phyloP scores from a whole-genome alignment of 2,888 invertebrate genomes.

The Dolichomitus sp. region DNA sequence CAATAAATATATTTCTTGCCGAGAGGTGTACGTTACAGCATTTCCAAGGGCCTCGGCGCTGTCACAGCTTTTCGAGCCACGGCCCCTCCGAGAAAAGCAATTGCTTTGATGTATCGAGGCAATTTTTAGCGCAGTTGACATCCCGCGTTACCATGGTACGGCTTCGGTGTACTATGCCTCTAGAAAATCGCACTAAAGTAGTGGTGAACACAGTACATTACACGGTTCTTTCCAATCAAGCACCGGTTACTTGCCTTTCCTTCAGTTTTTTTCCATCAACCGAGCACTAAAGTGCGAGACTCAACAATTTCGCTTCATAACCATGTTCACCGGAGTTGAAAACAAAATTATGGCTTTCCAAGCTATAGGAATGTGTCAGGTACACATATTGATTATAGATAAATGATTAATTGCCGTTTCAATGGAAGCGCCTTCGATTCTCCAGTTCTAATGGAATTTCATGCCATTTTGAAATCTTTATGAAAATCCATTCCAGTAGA shows the following conservation, averaged over 20 bases:
- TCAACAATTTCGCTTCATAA: constrained; percentile 30
- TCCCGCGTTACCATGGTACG: constrained; percentile 24
- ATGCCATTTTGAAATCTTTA: too few relatives aligned
- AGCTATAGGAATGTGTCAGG: background rate
- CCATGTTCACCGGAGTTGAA: constrained; percentile 10
- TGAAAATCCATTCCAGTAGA: too few relatives aligned
- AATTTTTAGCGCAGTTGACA: constrained; percentile 65
- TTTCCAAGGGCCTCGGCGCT: constrained; percentile 37
- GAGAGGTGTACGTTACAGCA: background rate
- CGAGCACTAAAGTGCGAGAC: constrained; percentile 14
- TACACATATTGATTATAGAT: background rate
- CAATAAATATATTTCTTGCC: constrained; percentile 40
- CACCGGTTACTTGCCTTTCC: constrained; percentile 25
- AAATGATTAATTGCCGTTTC: background rate
- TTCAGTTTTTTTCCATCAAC: constrained; percentile 15
- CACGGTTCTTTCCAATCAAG: constrained; percentile 39
- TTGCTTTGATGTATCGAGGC: constrained; percentile 69
- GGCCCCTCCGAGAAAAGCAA: constrained; percentile 57
- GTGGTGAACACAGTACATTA: constrained; percentile 39
- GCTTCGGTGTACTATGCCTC: background rate
- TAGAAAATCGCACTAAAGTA: background rate
- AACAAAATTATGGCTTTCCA: constrained; percentile 9
- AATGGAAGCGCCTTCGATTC: background rate
- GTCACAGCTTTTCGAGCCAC: constrained; percentile 52
- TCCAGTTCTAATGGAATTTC: too few relatives aligned